A percentile compares a stretch with the other conserved stretches of the same genome.
These are phyloP conservation scores for Chelonus insularis DNA, from an alignment of 1,140 invertebrate genomes.

Conservation along the genomic window DNA sequence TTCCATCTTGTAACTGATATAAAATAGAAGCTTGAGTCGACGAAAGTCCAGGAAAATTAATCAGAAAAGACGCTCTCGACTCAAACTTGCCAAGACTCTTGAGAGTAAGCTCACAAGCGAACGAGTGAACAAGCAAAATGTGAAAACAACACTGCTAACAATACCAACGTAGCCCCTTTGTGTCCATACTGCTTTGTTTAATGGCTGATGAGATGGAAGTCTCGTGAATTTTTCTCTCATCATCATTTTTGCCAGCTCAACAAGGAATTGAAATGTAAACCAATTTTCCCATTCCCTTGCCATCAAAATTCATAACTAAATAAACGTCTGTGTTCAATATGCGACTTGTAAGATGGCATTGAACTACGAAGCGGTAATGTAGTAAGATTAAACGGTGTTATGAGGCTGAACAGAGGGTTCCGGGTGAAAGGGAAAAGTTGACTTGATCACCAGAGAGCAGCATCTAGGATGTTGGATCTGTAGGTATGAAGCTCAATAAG, in stretches of 20 bases:
- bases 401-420: background rate
- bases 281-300: background rate
- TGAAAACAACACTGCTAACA: conserved; percentile 5
- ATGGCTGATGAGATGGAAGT: conserved; percentile 20
- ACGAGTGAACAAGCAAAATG: background rate
- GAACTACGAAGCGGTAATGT: background rate
- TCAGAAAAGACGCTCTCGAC: background rate
- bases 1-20: background rate
- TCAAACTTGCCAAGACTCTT: background rate
- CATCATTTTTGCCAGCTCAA: background rate
- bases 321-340: conserved; percentile 12
- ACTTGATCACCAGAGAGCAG: background rate
- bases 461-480: background rate
- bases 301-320: background rate
- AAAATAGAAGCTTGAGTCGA: background rate
- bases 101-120: background rate
- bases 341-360: background rate
- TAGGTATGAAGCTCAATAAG: background rate
- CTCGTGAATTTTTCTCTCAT: background rate
- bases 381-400: conserved; percentile 16
- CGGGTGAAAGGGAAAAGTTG: conserved; percentile 13
- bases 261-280: background rate
- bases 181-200: conserved; percentile 18
- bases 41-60: background rate
- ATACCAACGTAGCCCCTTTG: conserved; percentile 14